Base-by-base conservation (phyloP, 2,113 vertebrate genomes). In the Pseudorectes ferrugineus region DNA sequence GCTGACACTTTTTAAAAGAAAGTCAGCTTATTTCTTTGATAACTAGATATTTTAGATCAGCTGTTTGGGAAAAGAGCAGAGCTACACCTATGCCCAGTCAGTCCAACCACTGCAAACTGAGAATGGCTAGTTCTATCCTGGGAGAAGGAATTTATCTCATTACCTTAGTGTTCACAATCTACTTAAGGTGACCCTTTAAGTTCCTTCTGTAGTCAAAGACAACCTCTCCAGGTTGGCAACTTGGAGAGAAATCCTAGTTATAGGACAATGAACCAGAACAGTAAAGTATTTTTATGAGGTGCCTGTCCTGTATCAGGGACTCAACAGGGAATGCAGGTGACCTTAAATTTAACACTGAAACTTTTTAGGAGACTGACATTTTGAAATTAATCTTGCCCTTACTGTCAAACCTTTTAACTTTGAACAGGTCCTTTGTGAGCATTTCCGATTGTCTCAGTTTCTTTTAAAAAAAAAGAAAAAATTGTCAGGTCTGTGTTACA, bases 381-480 rank as follows among this genome's bases (percentile, higher is more conserved):
- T 91, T 71, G 40, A 85, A 54, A 51, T 31, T 0, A 59, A 11
- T 31, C 22, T 33, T 89, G 14, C 3, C 22, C 6, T 77, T 67
- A 23, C 15, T 52, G 14, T 55, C 58, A 45, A 70, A 65, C 12
- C 11, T 40, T 66, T 68, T 35, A 14, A 51, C 23, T 81, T 21
- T 40, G 13, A 73, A 14, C 21, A 51, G 7, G 22, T 61, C 7
- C 8, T 80, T 81, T 70, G 22, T 0, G 0, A 84, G 4, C 10
- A 67, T 46, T 89, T 92, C 14, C 42, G 58, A 4, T n/a, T 67
- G 11, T 54, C 40, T 46, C 49, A 12, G 7, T 68, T 68, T 52
- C 28, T 35, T 61, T 61, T 8, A 2, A 12, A 13, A 18, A 7
- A 49, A 42, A 54, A 52, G 5, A 13, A 6, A 31, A 68, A 26